phyloP scores from a whole-genome alignment of 1,140 invertebrate species.

The Drosophila parvula region DNA sequence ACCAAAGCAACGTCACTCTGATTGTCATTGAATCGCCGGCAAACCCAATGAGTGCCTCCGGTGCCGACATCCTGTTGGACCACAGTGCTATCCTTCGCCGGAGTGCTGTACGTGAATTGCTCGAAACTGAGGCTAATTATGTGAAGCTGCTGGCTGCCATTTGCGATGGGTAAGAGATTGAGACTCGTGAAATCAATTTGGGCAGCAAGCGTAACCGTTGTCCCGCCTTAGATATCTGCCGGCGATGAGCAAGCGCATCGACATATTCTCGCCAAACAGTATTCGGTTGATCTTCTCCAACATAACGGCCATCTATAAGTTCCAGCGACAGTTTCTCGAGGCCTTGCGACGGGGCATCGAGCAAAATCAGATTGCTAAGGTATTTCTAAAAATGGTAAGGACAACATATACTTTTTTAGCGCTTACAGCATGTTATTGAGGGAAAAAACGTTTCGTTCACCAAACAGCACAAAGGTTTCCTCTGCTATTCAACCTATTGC shows the following conservation, averaged over 20 bases:
- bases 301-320: conserved; percentile 77
- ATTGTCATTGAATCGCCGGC: conserved; percentile 77
- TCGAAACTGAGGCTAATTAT: conserved; percentile 83
- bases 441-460: no score
- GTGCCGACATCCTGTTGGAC: conserved; percentile 44
- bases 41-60: background rate
- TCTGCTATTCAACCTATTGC: conserved; percentile 96
- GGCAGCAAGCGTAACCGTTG: background rate
- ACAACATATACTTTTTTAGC: background rate
- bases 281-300: conserved; percentile 82
- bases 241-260: conserved; percentile 82
- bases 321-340: conserved; percentile 76
- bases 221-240: conserved; percentile 67
- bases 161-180: conserved; percentile 73
- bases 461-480: conserved; percentile 89
- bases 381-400: conserved; percentile 81
- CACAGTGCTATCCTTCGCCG: conserved; percentile 61
- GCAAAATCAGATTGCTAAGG: conserved; percentile 80
- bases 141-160: conserved; percentile 79
- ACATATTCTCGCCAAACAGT: conserved; percentile 82
- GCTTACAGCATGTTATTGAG: background rate
- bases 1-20: conserved; percentile 78
- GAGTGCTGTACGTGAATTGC: conserved; percentile 76
- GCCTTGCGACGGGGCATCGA: conserved; percentile 74
- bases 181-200: background rate